A percentile compares a stretch with the other conserved stretches of the same genome.
Conservation (phyloP, 2,888 invertebrate species). For the Meliscaeva auricollis region DNA sequence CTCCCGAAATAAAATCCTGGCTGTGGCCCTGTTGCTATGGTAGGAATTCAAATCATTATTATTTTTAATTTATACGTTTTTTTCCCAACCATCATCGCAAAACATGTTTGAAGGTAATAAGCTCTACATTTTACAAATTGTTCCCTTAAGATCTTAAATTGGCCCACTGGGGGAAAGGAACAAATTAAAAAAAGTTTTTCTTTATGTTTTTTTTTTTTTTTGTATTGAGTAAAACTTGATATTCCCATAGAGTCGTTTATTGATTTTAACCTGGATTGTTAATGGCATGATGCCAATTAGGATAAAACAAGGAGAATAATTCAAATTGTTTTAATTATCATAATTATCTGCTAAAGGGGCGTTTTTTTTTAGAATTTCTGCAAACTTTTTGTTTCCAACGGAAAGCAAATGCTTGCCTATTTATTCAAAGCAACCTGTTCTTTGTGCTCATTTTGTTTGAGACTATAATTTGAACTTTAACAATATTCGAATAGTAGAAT, state of each 20-base stretch:
- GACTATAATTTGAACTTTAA: too few species aligned
- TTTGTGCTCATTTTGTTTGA: too few species aligned
- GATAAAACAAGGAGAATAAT: conserved; percentile 20
- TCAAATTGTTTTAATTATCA: conserved; percentile 10
- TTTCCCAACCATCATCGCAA: background rate
- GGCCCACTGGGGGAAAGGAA: background rate
- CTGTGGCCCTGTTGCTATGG: too few species aligned
- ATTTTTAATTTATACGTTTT: background rate
- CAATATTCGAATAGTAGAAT: too few species aligned
- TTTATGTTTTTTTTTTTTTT: background rate
- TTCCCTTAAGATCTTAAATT: conserved; percentile 6
- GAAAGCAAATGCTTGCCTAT: too few species aligned
- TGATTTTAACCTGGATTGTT: conserved; percentile 12
- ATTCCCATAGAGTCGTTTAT: conserved; percentile 4
- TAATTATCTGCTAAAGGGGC: background rate
- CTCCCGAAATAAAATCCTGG: too few species aligned
- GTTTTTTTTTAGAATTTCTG: background rate
- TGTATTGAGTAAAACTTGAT: background rate
- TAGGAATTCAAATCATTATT: background rate
- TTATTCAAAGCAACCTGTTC: too few species aligned
- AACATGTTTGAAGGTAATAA: background rate
- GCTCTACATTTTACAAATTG: background rate
- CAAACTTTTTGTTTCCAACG: too few species aligned
- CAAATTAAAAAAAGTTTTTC: conserved; percentile 37
- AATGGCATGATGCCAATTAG: conserved; percentile 20